These are phyloP conservation scores for Liolophura sinensis DNA, from an alignment of 1,140 invertebrate genomes.

Conservation along the genomic window DNA sequence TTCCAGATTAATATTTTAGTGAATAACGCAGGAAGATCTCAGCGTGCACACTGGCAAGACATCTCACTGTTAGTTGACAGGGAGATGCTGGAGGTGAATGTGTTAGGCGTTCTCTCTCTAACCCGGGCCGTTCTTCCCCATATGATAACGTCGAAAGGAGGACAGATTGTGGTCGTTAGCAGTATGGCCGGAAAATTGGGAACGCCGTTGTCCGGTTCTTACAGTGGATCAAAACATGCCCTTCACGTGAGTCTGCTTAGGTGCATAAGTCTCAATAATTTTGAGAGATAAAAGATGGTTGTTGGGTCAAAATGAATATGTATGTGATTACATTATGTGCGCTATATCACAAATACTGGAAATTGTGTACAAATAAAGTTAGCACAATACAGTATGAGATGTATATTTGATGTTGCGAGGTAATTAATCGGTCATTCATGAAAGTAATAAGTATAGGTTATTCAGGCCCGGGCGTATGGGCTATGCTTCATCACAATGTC, in stretches of 20 bases:
- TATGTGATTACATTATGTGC: too few species aligned
- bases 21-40: slow-evolving; percentile 65
- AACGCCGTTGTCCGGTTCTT: slow-evolving; percentile 63
- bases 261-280: too few species aligned
- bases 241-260: slow-evolving; percentile 69
- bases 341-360: too few species aligned
- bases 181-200: slow-evolving; percentile 66
- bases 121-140: slow-evolving; percentile 40
- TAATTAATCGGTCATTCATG: too few species aligned
- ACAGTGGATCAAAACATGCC: slow-evolving; percentile 77
- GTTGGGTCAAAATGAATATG: too few species aligned
- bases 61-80: slow-evolving; percentile 75
- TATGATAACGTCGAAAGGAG: slow-evolving; percentile 37
- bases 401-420: too few species aligned
- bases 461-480: too few species aligned
- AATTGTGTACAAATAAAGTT: too few species aligned
- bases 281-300: too few species aligned
- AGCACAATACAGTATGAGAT: background rate
- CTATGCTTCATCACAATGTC: too few species aligned
- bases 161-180: slow-evolving; percentile 51
- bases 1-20: slow-evolving; percentile 45
- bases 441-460: too few species aligned
- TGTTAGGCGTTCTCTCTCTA: slow-evolving; percentile 73
- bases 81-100: slow-evolving; percentile 79
- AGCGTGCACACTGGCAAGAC: slow-evolving; percentile 74